These are phyloP conservation scores for Progne subis DNA, from an alignment of 2,113 vertebrate genomes.

Conservation along the genomic window DNA sequence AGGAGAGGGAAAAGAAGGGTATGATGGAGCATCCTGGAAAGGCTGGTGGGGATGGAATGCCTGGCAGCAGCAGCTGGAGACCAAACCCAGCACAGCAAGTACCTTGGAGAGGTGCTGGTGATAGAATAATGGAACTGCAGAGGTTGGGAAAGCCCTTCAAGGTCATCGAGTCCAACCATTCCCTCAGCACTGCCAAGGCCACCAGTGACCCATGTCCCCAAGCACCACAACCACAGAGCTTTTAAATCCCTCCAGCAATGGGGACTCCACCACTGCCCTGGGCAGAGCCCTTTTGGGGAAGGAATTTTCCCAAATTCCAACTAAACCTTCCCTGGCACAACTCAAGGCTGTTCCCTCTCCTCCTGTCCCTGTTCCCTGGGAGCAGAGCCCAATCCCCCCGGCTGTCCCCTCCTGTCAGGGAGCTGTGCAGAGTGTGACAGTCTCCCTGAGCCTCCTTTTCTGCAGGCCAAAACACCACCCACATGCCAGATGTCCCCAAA, in stretches of 20 bases:
- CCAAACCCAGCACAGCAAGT: rapidly evolving
- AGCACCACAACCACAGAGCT: background rate
- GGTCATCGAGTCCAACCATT: rapidly evolving
- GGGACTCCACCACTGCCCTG: no score
- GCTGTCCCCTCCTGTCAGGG: background rate
- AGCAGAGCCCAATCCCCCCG: rapidly evolving
- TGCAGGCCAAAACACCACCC: background rate
- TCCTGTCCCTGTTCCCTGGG: background rate
- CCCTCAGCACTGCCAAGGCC: background rate
- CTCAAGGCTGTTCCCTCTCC: rapidly evolving
- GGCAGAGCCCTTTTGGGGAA: background rate
- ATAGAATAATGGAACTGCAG: background rate
- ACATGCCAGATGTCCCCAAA: background rate
- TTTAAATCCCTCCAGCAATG: background rate
- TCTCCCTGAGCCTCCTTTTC: background rate
- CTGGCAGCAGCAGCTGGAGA: rapidly evolving
- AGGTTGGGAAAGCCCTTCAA: background rate
- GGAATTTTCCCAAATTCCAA: background rate
- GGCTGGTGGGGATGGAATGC: background rate
- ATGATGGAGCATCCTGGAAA: rapidly evolving
- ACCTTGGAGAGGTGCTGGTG: background rate
- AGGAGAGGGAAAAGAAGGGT: background rate
- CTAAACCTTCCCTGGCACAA: rapidly evolving
- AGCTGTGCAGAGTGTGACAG: background rate
- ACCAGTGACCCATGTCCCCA: background rate